Conservation (phyloP, 2,113 vertebrate genomes). For the Rhinopomastus cyanomelas region DNA sequence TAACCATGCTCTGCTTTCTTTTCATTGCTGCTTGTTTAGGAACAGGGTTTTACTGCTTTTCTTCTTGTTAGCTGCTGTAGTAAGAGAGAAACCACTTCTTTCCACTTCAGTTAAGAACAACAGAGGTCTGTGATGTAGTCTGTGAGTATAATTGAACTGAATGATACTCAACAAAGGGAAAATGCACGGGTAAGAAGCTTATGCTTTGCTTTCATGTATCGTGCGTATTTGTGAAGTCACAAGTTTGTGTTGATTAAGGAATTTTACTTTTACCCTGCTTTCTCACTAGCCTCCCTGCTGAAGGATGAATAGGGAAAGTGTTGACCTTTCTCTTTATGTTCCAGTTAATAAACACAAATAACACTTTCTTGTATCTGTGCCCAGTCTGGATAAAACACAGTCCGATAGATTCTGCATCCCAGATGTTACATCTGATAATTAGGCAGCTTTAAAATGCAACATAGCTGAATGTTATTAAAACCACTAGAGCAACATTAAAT, state of each 20-base stretch:
- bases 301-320: conserved; percentile 34
- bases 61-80: not conserved
- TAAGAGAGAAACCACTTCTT: not conserved
- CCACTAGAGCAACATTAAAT: conserved; percentile 48
- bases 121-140: not conserved
- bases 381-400: conserved; percentile 49
- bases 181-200: not conserved
- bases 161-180: not conserved
- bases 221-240: not conserved
- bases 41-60: not conserved
- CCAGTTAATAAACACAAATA: conserved; percentile 55
- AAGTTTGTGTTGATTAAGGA: not conserved
- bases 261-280: conserved; percentile 18
- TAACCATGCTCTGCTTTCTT: not conserved
- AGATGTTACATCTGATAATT: conserved; percentile 66
- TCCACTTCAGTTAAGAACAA: not conserved
- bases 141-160: not conserved
- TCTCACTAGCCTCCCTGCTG: conserved; percentile 9
- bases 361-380: conserved; percentile 49
- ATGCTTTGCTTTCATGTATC: not conserved
- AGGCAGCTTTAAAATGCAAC: conserved; percentile 56
- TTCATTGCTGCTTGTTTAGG: not conserved
- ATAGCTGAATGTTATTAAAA: conserved; percentile 44
- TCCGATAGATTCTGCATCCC: conserved; percentile 24
- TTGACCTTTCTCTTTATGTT: conserved; percentile 51